A percentile compares a stretch with the other conserved stretches of the same genome.
These are phyloP conservation scores for Nasonia longicornis DNA, from an alignment of 1,140 invertebrate genomes.

Conservation along the genomic window DNA sequence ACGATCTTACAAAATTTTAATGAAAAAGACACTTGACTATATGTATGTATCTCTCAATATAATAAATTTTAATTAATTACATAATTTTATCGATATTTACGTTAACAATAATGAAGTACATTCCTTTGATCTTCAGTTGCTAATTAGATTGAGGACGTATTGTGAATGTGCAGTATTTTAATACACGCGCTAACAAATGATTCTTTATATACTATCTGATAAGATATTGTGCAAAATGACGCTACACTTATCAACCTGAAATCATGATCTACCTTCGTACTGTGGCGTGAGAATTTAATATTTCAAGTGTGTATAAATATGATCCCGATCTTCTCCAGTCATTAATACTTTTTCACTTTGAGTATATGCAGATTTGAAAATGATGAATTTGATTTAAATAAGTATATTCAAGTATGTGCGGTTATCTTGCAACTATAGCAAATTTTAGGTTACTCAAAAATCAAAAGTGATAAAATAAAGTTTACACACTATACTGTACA, in stretches of 20 bases:
- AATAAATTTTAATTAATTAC: too few relatives aligned
- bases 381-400: too few relatives aligned
- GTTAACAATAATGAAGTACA: background rate
- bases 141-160: background rate
- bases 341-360: background rate
- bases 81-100: background rate
- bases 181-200: background rate
- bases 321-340: background rate
- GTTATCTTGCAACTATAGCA: too few relatives aligned
- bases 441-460: too few relatives aligned
- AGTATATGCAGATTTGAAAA: background rate
- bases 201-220: background rate
- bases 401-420: too few relatives aligned
- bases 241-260: background rate
- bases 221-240: background rate
- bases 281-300: background rate
- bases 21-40: too few relatives aligned
- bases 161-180: background rate
- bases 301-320: background rate
- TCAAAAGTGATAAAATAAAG: too few relatives aligned
- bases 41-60: too few relatives aligned
- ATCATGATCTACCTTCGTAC: background rate
- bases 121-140: background rate
- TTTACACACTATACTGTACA: too few relatives aligned
- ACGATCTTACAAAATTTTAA: too few relatives aligned